These are phyloP conservation scores for Timema cristinae DNA, from an alignment of 2,888 invertebrate genomes.

Conservation along the genomic window DNA sequence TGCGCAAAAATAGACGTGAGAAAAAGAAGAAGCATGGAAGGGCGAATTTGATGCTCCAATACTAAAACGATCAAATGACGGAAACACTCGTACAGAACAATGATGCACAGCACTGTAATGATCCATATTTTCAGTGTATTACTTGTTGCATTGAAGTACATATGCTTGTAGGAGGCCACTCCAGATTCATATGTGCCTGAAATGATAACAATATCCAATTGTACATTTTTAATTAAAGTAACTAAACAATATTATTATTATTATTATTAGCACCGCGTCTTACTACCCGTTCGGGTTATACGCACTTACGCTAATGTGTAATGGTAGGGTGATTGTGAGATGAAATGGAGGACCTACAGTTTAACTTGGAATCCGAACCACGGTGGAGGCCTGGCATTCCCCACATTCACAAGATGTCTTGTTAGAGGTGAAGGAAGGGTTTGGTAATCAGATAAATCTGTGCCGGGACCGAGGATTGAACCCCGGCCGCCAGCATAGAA, in stretches of 20 bases:
- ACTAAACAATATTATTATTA: not conserved
- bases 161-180: constrained; percentile 64
- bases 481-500: no score
- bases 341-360: no score
- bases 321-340: no score
- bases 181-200: constrained; percentile 64
- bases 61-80: constrained; percentile 53
- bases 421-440: no score
- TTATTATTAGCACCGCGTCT: no score
- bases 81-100: constrained; percentile 58
- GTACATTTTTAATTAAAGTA: not conserved
- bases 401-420: no score
- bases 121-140: constrained; percentile 65
- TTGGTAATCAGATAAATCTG: no score
- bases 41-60: constrained; percentile 51
- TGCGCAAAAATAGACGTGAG: constrained; percentile 60
- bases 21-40: constrained; percentile 61
- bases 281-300: no score
- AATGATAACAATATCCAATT: constrained; percentile 32
- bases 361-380: no score
- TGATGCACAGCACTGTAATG: constrained; percentile 54
- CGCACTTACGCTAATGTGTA: no score
- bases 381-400: no score
- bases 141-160: constrained; percentile 64
- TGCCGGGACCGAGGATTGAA: no score